Conservation (phyloP, 2,113 vertebrate genomes). For the Rhynchomys soricoides region DNA sequence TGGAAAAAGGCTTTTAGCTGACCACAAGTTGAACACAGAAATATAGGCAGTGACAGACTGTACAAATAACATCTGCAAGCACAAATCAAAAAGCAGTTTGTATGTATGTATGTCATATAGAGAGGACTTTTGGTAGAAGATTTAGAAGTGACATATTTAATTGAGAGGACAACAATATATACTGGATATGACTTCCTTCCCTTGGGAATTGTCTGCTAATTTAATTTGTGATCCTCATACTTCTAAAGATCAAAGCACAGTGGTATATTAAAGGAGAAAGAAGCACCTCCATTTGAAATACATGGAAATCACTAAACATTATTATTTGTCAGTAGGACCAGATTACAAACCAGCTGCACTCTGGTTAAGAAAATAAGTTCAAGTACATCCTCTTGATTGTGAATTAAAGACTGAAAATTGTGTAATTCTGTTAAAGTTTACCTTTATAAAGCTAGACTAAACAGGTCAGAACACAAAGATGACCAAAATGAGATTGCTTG, state of each 20-base stretch:
- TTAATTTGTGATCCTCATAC: constrained; percentile 35
- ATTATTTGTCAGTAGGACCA: constrained; percentile 38
- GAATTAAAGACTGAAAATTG: constrained; percentile 48
- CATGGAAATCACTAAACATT: constrained; percentile 44
- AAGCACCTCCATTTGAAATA: constrained; percentile 33
- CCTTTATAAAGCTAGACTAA: constrained; percentile 29
- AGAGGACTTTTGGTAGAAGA: constrained; percentile 49
- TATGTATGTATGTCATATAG: constrained; percentile 31
- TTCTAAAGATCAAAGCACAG: constrained; percentile 40
- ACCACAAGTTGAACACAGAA: constrained; percentile 65
- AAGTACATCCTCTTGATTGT: constrained; percentile 29
- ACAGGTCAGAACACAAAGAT: not conserved
- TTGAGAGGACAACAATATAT: constrained; percentile 14
- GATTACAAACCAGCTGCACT: constrained; percentile 47
- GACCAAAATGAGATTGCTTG: constrained; percentile 18
- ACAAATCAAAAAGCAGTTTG: constrained; percentile 55
- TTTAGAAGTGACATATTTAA: constrained; percentile 62
- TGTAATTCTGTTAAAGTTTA: constrained; percentile 8
- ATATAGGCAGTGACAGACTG: constrained; percentile 50
- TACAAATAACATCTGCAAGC: constrained; percentile 65
- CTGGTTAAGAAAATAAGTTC: constrained; percentile 50
- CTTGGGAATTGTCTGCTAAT: constrained; percentile 33
- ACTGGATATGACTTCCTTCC: not conserved
- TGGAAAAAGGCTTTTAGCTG: constrained; percentile 59
- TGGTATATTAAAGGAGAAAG: constrained; percentile 18